These are phyloP conservation scores for Nyctalus aviator DNA, from an alignment of 2,797 vertebrate species.

Conservation along the genomic window DNA sequence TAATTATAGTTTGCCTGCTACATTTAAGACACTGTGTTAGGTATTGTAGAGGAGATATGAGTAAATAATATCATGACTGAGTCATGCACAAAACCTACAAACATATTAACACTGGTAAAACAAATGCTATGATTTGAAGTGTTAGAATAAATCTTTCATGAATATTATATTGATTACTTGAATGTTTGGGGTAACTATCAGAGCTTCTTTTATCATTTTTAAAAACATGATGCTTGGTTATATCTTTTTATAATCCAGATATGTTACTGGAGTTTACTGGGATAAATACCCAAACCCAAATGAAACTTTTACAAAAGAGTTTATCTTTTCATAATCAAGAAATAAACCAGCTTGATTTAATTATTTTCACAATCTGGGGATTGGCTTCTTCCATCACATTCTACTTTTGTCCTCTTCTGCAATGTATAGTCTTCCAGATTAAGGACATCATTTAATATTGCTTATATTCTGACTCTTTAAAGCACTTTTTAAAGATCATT, in stretches of 20 bases:
- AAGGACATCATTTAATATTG: constrained; percentile 37
- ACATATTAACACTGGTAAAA: neutral
- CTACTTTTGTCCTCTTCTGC: constrained; percentile 30
- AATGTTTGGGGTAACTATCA: neutral
- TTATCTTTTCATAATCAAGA: constrained; percentile 11
- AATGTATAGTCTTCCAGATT: constrained; percentile 6
- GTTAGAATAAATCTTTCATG: neutral
- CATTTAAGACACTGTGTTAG: neutral
- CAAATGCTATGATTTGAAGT: neutral
- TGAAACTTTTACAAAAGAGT: neutral
- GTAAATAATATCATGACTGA: neutral
- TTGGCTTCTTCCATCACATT: neutral
- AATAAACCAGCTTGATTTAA: constrained; percentile 9
- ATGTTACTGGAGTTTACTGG: constrained; percentile 35
- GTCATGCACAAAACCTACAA: neutral
- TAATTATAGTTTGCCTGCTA: neutral
- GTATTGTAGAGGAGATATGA: neutral
- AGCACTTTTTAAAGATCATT: constrained; percentile 36
- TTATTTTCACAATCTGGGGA: constrained; percentile 25
- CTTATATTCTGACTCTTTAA: constrained; percentile 1
- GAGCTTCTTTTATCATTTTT: constrained; percentile 40
- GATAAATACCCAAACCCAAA: constrained; percentile 47
- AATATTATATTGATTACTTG: constrained; percentile 21
- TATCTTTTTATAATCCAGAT: constrained; percentile 22
- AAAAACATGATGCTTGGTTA: neutral